Evolutionary conservation across 2,113 vertebrate genomes (phyloP), one percentile per base, ranked within the genome.

Genomic region (Grammomys dolichurus): DNA sequence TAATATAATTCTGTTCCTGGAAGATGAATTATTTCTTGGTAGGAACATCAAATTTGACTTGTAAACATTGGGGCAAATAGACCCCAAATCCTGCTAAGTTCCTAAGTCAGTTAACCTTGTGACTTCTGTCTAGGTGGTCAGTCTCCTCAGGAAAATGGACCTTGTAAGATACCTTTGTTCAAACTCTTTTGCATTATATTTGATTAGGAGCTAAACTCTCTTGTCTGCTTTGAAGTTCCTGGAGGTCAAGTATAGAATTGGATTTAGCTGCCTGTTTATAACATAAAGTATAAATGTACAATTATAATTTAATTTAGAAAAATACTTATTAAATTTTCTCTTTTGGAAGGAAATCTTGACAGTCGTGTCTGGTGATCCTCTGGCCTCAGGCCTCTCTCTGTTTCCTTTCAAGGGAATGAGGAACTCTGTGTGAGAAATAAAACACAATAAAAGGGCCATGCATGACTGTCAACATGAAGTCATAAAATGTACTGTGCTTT

Each of bases 1-100:
- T 87, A 92, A 72, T 54, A 10, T 70, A 91, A 88, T 85, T 82
- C 14, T 58, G 48, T 75, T 14, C 16, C 40, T 89, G 51, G 85
- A 81, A 96, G 43, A 28, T 72, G 33, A 94, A 85, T 60, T 92
- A 56, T 84, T 95, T 96, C 70, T 88, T 92, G 54, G 54, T 48
- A 26, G 33, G 54, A 1, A 1, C 81, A 56, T 89, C 20, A 65
- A 80, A 46, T 95, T 80, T 85, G 87, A 36, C 67, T 85, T 88
- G 11, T 90, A 5, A 77, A 51, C 19, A 7, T 26, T 82, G 81
- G 40, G 75, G 5, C 36, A 90, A 87, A 51, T 58, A 88, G 65
- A 26, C 22, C 75, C 73, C 58, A 90, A 77, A 48, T 7, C 81
- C 48, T 94, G n/a, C 60, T 86, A 46, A 93, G 36, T 93, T 96